phyloP scores from a whole-genome alignment of 2,797 vertebrate genomes.

The Acanthis flammea region DNA sequence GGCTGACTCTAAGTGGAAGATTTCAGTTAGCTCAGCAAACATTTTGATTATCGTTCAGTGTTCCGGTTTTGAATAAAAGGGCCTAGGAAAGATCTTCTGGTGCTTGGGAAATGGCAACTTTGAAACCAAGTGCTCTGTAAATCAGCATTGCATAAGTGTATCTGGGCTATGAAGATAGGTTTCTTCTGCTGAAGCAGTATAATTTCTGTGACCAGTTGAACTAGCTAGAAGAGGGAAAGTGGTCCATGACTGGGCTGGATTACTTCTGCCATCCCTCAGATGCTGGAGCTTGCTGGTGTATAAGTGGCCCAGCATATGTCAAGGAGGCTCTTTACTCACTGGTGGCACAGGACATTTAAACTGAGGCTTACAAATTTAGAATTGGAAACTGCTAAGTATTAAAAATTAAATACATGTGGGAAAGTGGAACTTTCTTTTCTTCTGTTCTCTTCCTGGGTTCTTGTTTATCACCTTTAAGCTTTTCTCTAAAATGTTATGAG shows the following conservation, averaged over 20 bases:
- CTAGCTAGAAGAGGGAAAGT: background rate
- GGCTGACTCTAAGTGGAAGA: background rate
- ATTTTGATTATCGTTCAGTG: background rate
- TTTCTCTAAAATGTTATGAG: background rate
- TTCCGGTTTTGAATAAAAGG: background rate
- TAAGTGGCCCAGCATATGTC: background rate
- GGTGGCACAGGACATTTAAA: background rate
- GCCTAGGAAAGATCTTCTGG: background rate
- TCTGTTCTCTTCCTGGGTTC: background rate
- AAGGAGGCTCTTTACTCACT: background rate
- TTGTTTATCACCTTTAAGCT: background rate
- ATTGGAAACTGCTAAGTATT: background rate
- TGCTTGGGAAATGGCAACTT: background rate
- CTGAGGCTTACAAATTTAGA: background rate
- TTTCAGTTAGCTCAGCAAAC: background rate
- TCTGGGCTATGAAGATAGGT: background rate
- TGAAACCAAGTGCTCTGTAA: fast-evolving
- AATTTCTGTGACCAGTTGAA: background rate
- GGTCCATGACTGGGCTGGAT: background rate
- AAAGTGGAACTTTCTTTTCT: background rate
- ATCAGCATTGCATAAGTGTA: background rate
- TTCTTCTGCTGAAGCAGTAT: background rate
- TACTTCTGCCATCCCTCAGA: background rate
- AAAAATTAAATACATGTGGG: background rate
- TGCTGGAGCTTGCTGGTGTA: background rate